These are phyloP conservation scores for Bembecia ichneumoniformis DNA, from an alignment of 2,888 invertebrate genomes.

Conservation along the genomic window DNA sequence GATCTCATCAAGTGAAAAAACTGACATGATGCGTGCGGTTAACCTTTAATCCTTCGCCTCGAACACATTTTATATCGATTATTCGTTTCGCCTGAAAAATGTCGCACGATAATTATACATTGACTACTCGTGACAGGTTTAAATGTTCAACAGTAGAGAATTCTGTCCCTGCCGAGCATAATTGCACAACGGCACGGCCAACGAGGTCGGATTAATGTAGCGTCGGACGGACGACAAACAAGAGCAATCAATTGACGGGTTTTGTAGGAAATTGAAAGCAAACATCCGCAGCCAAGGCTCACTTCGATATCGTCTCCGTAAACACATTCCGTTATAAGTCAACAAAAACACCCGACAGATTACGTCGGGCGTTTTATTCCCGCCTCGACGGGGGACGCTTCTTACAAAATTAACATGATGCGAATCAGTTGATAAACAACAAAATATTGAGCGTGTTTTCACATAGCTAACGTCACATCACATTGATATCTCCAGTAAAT, in stretches of 20 bases:
- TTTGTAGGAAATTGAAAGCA: conserved; percentile 42
- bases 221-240: conserved; percentile 16
- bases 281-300: conserved; percentile 21
- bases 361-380: background rate
- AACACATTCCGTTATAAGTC: background rate
- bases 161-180: too few relatives aligned
- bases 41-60: conserved; percentile 50
- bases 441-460: too few relatives aligned
- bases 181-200: background rate
- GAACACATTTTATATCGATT: conserved; percentile 14
- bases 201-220: background rate
- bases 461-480: too few relatives aligned
- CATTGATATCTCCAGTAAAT: too few relatives aligned
- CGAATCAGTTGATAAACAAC: too few relatives aligned
- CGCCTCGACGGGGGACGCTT: too few relatives aligned
- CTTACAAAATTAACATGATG: too few relatives aligned
- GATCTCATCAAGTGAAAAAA: conserved; percentile 31
- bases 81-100: too few relatives aligned
- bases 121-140: too few relatives aligned
- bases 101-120: too few relatives aligned
- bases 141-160: too few relatives aligned
- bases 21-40: conserved; percentile 23
- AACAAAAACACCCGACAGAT: background rate
- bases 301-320: background rate
- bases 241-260: conserved; percentile 25